These are phyloP conservation scores for Ceyx margarethae DNA, from an alignment of 2,113 vertebrate genomes.

Conservation along the genomic window DNA sequence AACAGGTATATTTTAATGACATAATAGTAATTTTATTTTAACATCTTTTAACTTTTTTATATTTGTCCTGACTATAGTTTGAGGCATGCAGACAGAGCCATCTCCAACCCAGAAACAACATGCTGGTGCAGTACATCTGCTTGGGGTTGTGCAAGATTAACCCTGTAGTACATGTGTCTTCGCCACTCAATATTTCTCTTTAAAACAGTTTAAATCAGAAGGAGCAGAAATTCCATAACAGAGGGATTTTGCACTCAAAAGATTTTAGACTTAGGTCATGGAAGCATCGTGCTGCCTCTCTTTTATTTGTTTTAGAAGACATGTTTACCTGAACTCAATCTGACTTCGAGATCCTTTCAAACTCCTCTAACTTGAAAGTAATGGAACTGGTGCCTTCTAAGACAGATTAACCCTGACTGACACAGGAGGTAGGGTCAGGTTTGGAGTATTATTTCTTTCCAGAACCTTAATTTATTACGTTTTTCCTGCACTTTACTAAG, in stretches of 20 bases:
- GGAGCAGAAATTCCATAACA: neutral
- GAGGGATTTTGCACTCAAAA: neutral
- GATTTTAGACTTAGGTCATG: neutral
- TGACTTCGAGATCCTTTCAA: neutral
- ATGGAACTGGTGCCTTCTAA: neutral
- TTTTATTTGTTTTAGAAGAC: neutral
- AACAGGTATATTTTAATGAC: neutral
- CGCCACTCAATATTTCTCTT: neutral
- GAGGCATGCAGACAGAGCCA: neutral
- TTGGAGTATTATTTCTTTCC: neutral
- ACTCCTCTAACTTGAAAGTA: neutral
- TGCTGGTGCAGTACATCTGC: neutral
- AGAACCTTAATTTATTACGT: neutral
- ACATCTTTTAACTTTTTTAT: neutral
- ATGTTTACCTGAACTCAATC: neutral
- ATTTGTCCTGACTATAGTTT: neutral
- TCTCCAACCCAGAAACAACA: accelerated
- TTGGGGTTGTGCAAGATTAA: neutral
- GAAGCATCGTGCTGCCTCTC: neutral
- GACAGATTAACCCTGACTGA: neutral
- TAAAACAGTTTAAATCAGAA: neutral
- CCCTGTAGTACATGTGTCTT: neutral
- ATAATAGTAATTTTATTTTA: neutral
- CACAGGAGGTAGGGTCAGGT: neutral
- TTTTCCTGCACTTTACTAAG: neutral